phyloP scores from a whole-genome alignment of 2,113 vertebrate genomes.

The Nansenia antarctica region DNA sequence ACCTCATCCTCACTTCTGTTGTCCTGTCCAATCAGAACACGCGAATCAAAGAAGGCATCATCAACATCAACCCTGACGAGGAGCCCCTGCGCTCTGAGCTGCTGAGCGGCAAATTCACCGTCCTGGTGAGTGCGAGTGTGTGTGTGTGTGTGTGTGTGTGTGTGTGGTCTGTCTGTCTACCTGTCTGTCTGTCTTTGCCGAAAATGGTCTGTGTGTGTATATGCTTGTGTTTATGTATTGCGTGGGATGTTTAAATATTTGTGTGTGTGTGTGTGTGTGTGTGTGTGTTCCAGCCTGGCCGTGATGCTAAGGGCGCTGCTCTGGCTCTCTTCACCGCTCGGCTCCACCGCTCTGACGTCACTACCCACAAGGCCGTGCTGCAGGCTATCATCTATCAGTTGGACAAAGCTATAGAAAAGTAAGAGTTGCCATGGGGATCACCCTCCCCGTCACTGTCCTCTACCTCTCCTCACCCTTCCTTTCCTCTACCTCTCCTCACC shows the following conservation, averaged over 20 bases:
- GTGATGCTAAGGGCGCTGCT: constrained; percentile 79
- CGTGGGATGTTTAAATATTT: no score
- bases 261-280: constrained; percentile 5
- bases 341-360: constrained; percentile 74
- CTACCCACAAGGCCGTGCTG: constrained; percentile 78
- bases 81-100: constrained; percentile 79
- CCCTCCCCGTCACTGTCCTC: background rate
- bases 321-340: constrained; percentile 79
- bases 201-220: constrained; percentile 1
- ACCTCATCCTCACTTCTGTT: background rate
- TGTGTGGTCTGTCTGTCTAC: background rate
- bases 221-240: constrained; percentile 2
- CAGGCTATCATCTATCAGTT: constrained; percentile 83
- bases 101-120: constrained; percentile 79
- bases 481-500: background rate
- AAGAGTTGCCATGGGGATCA: background rate
- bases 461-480: background rate
- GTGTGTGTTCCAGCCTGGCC: constrained; percentile 67
- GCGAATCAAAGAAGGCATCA: constrained; percentile 81
- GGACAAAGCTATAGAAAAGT: constrained; percentile 83
- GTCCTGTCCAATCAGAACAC: constrained; percentile 70
- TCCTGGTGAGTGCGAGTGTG: constrained; percentile 70
- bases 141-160: constrained; percentile 2
- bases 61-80: constrained; percentile 79
- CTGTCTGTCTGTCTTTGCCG: no score